phyloP scores from a whole-genome alignment of 2,113 vertebrate genomes.

The Channa argus region DNA sequence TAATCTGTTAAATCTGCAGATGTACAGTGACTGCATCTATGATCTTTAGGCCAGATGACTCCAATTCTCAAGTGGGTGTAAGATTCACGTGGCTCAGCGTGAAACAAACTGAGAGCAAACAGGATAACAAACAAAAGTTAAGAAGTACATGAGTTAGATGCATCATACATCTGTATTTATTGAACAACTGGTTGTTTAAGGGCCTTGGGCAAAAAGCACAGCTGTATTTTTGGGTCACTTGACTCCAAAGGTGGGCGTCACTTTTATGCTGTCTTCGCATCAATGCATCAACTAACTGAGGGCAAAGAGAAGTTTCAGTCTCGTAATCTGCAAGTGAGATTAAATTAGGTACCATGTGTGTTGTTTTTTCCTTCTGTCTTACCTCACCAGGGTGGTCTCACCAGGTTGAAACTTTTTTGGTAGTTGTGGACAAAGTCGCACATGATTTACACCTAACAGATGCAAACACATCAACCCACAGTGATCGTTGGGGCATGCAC shows the following conservation, averaged over 20 bases:
- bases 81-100: slow-evolving; percentile 19
- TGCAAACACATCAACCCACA: slow-evolving; percentile 4
- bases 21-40: slow-evolving; percentile 16
- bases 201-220: no score
- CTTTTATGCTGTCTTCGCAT: slow-evolving; percentile 30
- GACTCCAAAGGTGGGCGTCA: slow-evolving; percentile 48
- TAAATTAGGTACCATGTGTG: background rate
- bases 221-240: slow-evolving; percentile 38
- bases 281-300: slow-evolving; percentile 31
- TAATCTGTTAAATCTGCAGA: slow-evolving; percentile 40
- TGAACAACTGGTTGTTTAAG: background rate
- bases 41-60: slow-evolving; percentile 34
- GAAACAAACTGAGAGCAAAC: slow-evolving; percentile 6
- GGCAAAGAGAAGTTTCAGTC: slow-evolving; percentile 38
- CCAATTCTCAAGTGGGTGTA: slow-evolving; percentile 24
- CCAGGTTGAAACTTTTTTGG: background rate
- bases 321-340: background rate
- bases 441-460: slow-evolving; percentile 4
- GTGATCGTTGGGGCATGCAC: background rate
- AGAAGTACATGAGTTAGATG: no score
- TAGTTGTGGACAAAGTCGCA: background rate
- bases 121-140: background rate
- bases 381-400: background rate
- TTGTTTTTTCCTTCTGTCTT: slow-evolving; percentile 1
- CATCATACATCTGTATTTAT: slow-evolving; percentile 5